Base-by-base conservation (phyloP, 2,888 invertebrate species). In the Clusia tigrina region DNA sequence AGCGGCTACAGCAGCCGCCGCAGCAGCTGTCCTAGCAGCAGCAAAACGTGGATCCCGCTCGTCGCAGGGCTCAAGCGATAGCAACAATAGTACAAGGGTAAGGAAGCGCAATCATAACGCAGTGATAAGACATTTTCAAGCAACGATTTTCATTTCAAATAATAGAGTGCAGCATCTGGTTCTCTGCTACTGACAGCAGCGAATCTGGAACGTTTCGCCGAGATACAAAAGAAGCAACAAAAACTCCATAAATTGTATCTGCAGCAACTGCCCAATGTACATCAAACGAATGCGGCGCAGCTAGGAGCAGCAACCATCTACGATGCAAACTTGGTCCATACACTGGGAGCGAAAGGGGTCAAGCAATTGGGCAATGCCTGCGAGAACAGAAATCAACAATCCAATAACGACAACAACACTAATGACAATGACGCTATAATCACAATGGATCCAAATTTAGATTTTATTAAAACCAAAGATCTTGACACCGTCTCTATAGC, bases 41-140 rank as follows among this genome's bases (percentile, higher is more conserved):
- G 71, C 76, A 53, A 84, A 84, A 71, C 75, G 86, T 72, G 86
- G 88, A 74, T 89, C 89, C 67, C 86, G 88, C 73, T 87, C 87
- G 74, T 89, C 88, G 53, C 88, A 89, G 79, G 88, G 91, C 74
- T 92, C 92, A 68, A 90, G 89, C 64, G 88, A 87, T 63, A 88
- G 90, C 81, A 90, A 89, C 83, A 90, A 89, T 79, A 91, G 93
- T 84, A 91, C 92, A 78, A 91, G 92, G 86, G 93, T 93, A 86
- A 88, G 87, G 54, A 9, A 53, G 23, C 1, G 1, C 20, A 37
- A 37, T 38, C 25, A 52, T 23, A 1, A 38, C n/a, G n/a, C n/a
- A n/a, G n/a, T 32, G 32, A 32, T 12, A n/a, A n/a, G 32, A 32
- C 12, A 32, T 32, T 32, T 32, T 6, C 32, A 32, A 32, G 12